Percentiles rank a stretch among this genome's conserved stretches.
Evolutionary conservation across 1,140 invertebrate species (phyloP).

Genomic region (Ostrea denselamellosa): DNA sequence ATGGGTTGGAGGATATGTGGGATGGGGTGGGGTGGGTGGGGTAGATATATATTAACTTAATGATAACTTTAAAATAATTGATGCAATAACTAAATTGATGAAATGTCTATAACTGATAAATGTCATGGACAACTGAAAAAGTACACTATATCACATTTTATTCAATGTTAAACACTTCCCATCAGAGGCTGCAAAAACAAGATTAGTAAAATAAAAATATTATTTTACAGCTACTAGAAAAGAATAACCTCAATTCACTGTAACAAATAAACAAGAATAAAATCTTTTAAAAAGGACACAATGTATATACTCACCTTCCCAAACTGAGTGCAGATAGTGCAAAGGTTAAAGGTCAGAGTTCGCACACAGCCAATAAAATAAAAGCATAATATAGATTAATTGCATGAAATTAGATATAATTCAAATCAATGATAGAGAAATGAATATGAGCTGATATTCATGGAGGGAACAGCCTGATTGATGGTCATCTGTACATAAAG

Average conservation of each 20-base stretch:
- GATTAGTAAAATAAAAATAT: not conserved
- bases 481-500: too few species aligned
- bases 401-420: slow-evolving; percentile 9
- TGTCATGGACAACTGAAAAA: too few species aligned
- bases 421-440: slow-evolving; percentile 22
- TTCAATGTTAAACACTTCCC: too few species aligned
- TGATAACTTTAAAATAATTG: too few species aligned
- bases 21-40: too few species aligned
- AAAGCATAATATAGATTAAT: slow-evolving; percentile 41
- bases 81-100: too few species aligned
- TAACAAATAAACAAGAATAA: not conserved
- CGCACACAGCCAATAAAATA: slow-evolving; percentile 56
- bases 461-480: not conserved
- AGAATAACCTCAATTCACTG: not conserved
- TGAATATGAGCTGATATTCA: not conserved
- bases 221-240: not conserved
- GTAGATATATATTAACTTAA: too few species aligned
- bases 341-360: slow-evolving; percentile 63
- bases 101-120: too few species aligned
- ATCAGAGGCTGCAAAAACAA: too few species aligned
- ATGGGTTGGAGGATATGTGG: not conserved
- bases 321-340: slow-evolving; percentile 60
- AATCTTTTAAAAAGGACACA: not conserved
- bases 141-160: too few species aligned
- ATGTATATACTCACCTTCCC: slow-evolving; percentile 63